Percentiles rank a stretch among this genome's conserved stretches.
phyloP scores from a whole-genome alignment of 1,140 invertebrate species.

The Drosophila obscura region DNA sequence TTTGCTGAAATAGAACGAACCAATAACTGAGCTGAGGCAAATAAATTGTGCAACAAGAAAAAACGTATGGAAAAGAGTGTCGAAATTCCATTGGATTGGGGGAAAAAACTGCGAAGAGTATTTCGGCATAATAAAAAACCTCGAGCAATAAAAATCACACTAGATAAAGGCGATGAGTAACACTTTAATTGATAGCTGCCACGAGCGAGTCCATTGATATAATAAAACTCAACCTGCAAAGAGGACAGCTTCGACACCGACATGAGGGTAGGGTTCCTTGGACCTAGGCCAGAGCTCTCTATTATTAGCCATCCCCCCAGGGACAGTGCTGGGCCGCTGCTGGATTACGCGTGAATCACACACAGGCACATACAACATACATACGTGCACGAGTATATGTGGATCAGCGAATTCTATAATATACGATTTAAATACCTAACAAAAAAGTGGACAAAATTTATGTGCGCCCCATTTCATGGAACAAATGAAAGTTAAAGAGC shows the following conservation, averaged over 20 bases:
- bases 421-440: constrained; percentile 32
- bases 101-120: background rate
- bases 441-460: constrained; percentile 49
- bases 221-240: constrained; percentile 18
- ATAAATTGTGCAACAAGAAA: constrained; percentile 23
- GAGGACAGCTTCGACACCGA: constrained; percentile 11
- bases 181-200: constrained; percentile 47
- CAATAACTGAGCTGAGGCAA: constrained; percentile 3
- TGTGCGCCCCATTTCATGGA: constrained; percentile 62
- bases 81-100: too few relatives aligned
- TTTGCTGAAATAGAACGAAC: constrained; percentile 6
- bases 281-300: constrained; percentile 20
- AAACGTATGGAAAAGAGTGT: constrained; percentile 3
- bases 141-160: constrained; percentile 32
- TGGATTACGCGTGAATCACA: constrained; percentile 65
- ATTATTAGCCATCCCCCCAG: constrained; percentile 45
- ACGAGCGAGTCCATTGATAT: constrained; percentile 50
- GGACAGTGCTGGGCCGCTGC: constrained; percentile 37
- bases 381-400: background rate
- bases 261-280: constrained; percentile 19
- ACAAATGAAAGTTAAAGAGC: constrained; percentile 63
- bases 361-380: constrained; percentile 18
- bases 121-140: constrained; percentile 2
- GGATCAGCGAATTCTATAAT: constrained; percentile 42
- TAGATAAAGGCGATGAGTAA: constrained; percentile 43